Conservation (phyloP, 2,113 vertebrate genomes). For the Suricata suricatta region DNA sequence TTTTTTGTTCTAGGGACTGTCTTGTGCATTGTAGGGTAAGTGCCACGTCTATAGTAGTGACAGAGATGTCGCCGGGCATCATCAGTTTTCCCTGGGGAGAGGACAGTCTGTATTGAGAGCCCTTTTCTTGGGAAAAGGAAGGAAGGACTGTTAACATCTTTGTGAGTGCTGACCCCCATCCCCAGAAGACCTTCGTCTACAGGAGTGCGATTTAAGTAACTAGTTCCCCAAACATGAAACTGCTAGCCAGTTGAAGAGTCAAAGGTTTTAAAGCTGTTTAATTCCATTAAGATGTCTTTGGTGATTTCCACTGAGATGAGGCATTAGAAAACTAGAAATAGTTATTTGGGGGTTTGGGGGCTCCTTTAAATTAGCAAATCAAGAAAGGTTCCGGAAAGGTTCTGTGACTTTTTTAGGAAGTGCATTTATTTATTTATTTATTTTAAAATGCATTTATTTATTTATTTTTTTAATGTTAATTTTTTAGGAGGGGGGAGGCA, state of each 20-base stretch:
- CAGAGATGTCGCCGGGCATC: background rate
- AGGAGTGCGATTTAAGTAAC: background rate
- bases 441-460: no score
- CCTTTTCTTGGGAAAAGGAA: background rate
- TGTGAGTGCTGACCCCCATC: background rate
- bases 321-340: background rate
- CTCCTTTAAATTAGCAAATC: background rate
- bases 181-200: background rate
- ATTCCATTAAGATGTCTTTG: conserved; percentile 23
- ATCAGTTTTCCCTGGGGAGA: background rate
- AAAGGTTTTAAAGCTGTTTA: conserved; percentile 5
- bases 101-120: background rate
- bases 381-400: background rate
- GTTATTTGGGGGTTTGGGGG: background rate
- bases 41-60: background rate
- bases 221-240: background rate
- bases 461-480: no score
- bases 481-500: no score
- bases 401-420: background rate
- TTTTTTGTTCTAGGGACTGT: background rate
- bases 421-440: background rate
- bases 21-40: background rate
- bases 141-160: background rate
- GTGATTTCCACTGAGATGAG: background rate
- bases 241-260: background rate